A percentile compares a stretch with the other conserved stretches of the same genome.
phyloP scores from a whole-genome alignment of 2,888 invertebrate species.

The Eurois occulta region DNA sequence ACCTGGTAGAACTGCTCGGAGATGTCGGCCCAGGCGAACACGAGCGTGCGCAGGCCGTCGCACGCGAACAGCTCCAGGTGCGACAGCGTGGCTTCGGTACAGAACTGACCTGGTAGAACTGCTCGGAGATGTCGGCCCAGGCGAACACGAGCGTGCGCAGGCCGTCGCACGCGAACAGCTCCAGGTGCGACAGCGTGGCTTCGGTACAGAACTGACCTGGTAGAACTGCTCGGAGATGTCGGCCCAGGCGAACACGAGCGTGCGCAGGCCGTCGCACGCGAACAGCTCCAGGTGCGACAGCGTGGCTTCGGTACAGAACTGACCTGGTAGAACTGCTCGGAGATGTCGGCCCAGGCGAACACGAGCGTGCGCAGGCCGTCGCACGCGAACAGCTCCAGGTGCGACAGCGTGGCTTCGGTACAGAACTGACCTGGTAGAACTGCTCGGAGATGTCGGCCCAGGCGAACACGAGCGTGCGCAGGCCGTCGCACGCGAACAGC shows the following conservation, averaged over 20 bases:
- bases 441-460: neutral
- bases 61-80: constrained; percentile 96
- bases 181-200: too few relatives aligned
- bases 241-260: constrained; percentile 97
- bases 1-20: constrained; percentile 3
- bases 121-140: constrained; percentile 88
- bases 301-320: too few relatives aligned
- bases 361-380: neutral
- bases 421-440: neutral
- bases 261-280: constrained; percentile 97
- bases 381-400: too few relatives aligned
- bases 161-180: constrained; percentile 94
- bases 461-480: too few relatives aligned
- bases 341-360: neutral
- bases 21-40: constrained; percentile 88
- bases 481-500: too few relatives aligned
- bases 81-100: neutral
- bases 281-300: constrained; percentile 85
- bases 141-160: too few relatives aligned
- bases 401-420: too few relatives aligned
- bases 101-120: neutral
- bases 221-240: constrained; percentile 95
- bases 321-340: neutral
- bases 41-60: too few relatives aligned
- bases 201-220: constrained; percentile 79